Base-by-base conservation (phyloP, 2,888 invertebrate genomes). In the Ornithoptera alexandrae region DNA sequence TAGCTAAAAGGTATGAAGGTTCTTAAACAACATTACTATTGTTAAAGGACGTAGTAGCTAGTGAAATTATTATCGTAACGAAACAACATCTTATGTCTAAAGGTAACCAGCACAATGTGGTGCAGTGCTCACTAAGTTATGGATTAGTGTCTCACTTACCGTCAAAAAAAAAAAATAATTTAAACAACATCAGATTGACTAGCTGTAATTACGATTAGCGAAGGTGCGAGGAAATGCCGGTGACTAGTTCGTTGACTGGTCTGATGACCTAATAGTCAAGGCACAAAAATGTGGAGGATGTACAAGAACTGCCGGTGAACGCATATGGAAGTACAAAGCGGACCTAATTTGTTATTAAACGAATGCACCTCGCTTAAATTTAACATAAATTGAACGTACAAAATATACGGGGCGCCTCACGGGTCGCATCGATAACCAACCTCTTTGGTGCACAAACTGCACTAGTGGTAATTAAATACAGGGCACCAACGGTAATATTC, bases 341-440 rank as follows among this genome's bases (percentile, higher is more conserved):
- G 50, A 64, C 63, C 60, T 58, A 64, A 68, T 68, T 63, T 63
- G 58, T 63, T 68, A 68, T 68, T 68, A 58, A 68, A 68, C 50
- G 50, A 58, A 62, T 68, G 62, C 68, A 68, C 20, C 67, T 60
- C 62, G 58, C 68, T 63, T 68, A 63, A 68, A 68, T 68, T 68
- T 68, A 68, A 46, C 68, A 68, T 64, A 64, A 64, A 64, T 68
- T 64, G 53, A 63, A 68, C 63, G 58, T 42, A 62, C 62, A 68
- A 68, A 68, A 68, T 58, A 68, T 68, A 56, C 62, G 68, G 62
- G 46, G 62, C 62, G 50, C 50, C 20, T 57, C 36, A n/a, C 58
- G 30, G 53, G 50, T 36, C 63, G 62, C 63, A 62, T 63, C n/a
- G 58, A 59, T 46, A 68, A 58, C 62, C 42, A 36, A 58, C 62